A percentile compares a stretch with the other conserved stretches of the same genome.
Evolutionary conservation across 2,113 vertebrate genomes (phyloP).

Genomic region (Catharus bicknelli): DNA sequence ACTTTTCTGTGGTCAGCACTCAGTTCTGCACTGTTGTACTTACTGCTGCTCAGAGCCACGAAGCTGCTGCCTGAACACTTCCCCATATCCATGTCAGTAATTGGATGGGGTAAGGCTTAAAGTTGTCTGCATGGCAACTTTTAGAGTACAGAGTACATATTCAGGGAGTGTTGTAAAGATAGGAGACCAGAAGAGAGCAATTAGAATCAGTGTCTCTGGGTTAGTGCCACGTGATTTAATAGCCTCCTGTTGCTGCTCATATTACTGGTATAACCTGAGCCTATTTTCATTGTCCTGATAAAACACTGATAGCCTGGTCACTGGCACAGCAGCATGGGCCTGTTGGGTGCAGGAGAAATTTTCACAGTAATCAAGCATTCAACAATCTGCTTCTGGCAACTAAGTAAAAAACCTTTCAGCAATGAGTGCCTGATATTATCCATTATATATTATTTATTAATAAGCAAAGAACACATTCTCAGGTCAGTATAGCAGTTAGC

Average conservation of each 20-base stretch:
- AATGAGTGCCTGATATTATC: background rate
- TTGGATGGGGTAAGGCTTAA: slow-evolving; percentile 66
- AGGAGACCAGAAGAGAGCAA: background rate
- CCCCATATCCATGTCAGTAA: background rate
- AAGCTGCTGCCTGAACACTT: slow-evolving; percentile 54
- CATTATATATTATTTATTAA: background rate
- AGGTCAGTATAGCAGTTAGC: background rate
- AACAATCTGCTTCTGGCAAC: background rate
- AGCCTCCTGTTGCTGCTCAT: background rate
- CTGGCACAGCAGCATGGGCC: background rate
- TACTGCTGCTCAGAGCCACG: slow-evolving; percentile 53
- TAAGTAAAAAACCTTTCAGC: background rate
- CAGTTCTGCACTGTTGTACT: slow-evolving; percentile 61
- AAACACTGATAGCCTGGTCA: background rate
- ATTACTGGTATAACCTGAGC: background rate
- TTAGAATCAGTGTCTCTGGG: background rate
- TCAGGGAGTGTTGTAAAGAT: background rate
- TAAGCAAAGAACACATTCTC: background rate
- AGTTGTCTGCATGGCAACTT: background rate
- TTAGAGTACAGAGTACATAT: background rate
- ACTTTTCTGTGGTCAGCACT: slow-evolving; percentile 73
- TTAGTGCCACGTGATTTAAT: background rate
- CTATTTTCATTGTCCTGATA: background rate
- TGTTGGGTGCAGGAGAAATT: background rate
- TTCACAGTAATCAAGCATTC: background rate